Evolutionary conservation across 2,888 invertebrate species (phyloP).

Genomic region (Cybosia mesomella): DNA sequence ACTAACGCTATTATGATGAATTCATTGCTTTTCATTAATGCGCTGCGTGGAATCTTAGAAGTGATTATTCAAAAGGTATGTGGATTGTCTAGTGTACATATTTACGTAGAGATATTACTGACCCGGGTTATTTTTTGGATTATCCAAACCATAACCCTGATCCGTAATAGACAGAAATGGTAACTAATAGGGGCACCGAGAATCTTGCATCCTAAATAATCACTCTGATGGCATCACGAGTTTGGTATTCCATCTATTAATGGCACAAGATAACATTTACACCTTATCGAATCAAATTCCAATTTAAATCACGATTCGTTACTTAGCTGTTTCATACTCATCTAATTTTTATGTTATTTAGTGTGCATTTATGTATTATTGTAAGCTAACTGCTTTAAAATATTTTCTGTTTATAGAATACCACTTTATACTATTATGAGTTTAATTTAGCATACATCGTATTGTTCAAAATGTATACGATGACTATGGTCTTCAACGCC

Average conservation of each 20-base stretch:
- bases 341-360: not conserved
- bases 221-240: too few species aligned
- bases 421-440: not conserved
- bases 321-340: not conserved
- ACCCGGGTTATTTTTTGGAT: too few species aligned
- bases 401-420: not conserved
- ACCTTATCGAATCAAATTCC: too few species aligned
- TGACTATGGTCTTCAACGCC: constrained; percentile 7
- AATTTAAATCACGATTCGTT: too few species aligned
- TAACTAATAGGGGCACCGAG: too few species aligned
- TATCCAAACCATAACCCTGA: too few species aligned
- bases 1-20: constrained; percentile 4
- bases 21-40: constrained; percentile 2
- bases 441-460: not conserved
- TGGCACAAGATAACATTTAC: too few species aligned
- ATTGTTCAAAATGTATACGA: not conserved
- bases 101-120: too few species aligned
- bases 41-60: not conserved
- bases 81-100: not conserved
- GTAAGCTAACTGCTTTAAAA: not conserved
- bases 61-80: constrained; percentile 13
- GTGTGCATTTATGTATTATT: not conserved
- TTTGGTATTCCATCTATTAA: too few species aligned
- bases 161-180: too few species aligned
- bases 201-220: too few species aligned